Evolutionary conservation across 1,140 invertebrate species (phyloP), one percentile per base, ranked within the genome.

Genomic region (Bombus consobrinus): DNA sequence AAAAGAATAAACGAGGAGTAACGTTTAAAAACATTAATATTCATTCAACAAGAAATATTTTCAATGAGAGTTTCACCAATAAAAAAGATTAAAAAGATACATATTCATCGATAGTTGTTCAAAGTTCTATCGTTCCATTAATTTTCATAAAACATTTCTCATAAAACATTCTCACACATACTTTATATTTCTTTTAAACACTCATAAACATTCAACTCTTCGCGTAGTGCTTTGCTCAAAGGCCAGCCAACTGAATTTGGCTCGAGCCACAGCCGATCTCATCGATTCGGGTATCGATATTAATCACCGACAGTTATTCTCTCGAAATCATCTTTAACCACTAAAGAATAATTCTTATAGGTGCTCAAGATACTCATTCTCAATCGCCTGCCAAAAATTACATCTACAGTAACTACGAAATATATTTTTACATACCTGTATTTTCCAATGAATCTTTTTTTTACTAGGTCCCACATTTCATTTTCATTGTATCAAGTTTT

Each of bases 251-350:
- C 68, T 39, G 39, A 80, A 69, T 25, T 12, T 64, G 53, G 34
- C 37, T 47, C 8, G 28, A 22, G 32, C 9, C 12, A 25, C n/a
- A 13, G 32, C 28, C 66, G 1, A 71, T 53, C 34, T 32, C 25
- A 57, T n/a, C 66, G 66, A 71, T 81, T 71, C 32, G 28, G 39
- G 3, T 71, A 80, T 71, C 64, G 64, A 80, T 69, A 53, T 57
- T 10, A 32, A 41, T 41, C 15, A 8, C 6, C 13, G 18, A 62
- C 25, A 22, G 9, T 39, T n/a, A 34, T 41, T 62, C 9, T 37
- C 34, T 39, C 57, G 2, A 41, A 41, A 41, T 41, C 1, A 28
- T n/a, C n/a, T 18, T 34, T 25, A 34, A 34, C 15, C 5, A 62
- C 15, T 25, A 77, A 62, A 39, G 25, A 41, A 12, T 3, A 62